These are phyloP conservation scores for Accipiter cooperii DNA, from an alignment of 2,113 vertebrate genomes.

Conservation along the genomic window DNA sequence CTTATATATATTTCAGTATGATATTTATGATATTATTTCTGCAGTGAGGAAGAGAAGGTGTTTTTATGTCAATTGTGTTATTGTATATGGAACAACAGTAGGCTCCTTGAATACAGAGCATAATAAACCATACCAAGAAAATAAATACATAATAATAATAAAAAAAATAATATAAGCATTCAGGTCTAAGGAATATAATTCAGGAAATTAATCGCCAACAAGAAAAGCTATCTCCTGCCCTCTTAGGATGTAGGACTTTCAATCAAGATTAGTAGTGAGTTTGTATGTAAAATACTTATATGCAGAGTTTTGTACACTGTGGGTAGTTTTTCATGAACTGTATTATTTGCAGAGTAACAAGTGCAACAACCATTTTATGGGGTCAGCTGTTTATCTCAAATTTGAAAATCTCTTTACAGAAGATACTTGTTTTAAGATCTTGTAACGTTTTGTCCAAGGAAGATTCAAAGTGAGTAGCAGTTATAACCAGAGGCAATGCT, in stretches of 20 bases:
- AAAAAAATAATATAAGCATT: not conserved
- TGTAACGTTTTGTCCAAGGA: not conserved
- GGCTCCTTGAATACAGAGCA: not conserved
- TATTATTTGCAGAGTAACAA: not conserved
- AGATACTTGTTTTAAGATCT: not conserved
- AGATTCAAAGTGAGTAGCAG: not conserved
- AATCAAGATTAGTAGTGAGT: not conserved
- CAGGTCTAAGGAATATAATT: not conserved
- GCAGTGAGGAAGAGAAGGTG: not conserved
- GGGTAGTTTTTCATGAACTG: not conserved
- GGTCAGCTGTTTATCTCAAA: not conserved
- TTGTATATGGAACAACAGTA: not conserved
- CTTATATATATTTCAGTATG: not conserved
- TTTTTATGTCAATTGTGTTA: not conserved
- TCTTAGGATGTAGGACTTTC: not conserved
- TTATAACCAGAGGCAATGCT: not conserved
- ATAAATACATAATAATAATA: not conserved
- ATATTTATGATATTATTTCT: not conserved
- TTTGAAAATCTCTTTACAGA: not conserved
- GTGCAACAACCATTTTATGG: not conserved
- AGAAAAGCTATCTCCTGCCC: not conserved
- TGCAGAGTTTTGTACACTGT: not conserved
- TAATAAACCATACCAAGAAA: not conserved
- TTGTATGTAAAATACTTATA: not conserved
- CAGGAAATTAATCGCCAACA: not conserved